Evolutionary conservation across 2,797 vertebrate species (phyloP).

Genomic region (Gorsachius magnificus): DNA sequence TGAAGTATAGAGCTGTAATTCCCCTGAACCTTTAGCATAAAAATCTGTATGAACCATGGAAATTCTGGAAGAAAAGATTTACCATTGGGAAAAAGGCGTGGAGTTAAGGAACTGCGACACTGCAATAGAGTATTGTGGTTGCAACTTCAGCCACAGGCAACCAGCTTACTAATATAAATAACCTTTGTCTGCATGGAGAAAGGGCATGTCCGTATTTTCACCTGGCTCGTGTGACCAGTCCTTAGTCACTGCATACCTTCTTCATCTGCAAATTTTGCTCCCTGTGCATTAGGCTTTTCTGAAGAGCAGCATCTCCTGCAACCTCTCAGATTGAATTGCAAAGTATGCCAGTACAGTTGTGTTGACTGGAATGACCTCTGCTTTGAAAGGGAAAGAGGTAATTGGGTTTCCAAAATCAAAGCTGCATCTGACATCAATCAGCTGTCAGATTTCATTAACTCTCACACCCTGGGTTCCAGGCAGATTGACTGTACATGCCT

Average conservation of each 20-base stretch:
- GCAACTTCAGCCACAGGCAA: neutral
- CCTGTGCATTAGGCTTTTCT: neutral
- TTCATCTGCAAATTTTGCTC: neutral
- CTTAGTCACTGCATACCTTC: neutral
- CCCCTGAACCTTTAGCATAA: neutral
- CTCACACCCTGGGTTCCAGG: neutral
- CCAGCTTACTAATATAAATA: neutral
- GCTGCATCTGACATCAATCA: constrained; percentile 50
- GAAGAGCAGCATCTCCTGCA: neutral
- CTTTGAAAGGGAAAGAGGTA: constrained; percentile 43
- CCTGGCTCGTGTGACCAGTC: neutral
- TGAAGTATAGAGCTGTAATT: neutral
- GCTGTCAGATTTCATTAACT: constrained; percentile 63
- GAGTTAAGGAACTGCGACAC: neutral
- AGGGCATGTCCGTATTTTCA: neutral
- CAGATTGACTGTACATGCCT: constrained; percentile 44
- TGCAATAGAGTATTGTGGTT: neutral
- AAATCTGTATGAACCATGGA: neutral
- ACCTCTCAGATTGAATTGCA: neutral
- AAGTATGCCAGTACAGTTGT: neutral
- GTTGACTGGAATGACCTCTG: constrained; percentile 51
- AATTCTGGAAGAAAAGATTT: neutral
- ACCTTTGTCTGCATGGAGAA: neutral
- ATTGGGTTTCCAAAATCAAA: constrained; percentile 53
- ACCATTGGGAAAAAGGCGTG: neutral